Conservation (phyloP, 2,888 invertebrate species). For the Ferrisia virgata region DNA sequence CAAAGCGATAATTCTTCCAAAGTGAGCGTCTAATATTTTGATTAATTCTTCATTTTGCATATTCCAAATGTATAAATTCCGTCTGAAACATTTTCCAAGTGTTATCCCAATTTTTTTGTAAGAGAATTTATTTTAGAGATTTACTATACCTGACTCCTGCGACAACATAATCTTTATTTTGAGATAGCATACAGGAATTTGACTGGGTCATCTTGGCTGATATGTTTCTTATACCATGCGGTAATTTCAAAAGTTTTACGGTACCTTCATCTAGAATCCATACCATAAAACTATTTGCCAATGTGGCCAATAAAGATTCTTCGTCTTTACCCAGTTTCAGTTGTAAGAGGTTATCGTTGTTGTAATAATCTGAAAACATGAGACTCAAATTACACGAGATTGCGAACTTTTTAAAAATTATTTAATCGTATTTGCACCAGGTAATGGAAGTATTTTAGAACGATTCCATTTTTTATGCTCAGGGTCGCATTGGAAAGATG, state of each 20-base stretch:
- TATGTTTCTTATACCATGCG: conserved; percentile 88
- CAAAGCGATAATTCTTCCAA: conserved; percentile 90
- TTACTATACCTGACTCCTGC: conserved; percentile 79
- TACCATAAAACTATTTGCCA: conserved; percentile 77
- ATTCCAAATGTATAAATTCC: conserved; percentile 93
- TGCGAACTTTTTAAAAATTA: not conserved
- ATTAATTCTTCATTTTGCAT: conserved; percentile 75
- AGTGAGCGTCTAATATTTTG: conserved; percentile 93
- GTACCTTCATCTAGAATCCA: conserved; percentile 69
- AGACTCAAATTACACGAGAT: not conserved
- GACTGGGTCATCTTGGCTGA: conserved; percentile 86
- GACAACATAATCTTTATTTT: conserved; percentile 84
- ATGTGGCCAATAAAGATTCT: conserved; percentile 75
- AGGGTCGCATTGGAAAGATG: conserved; percentile 56
- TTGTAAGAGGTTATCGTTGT: conserved; percentile 61
- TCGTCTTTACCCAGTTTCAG: conserved; percentile 80
- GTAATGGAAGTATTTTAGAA: conserved; percentile 62
- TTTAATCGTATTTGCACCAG: conserved; percentile 50
- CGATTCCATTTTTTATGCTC: conserved; percentile 63
- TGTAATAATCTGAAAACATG: conserved; percentile 6
- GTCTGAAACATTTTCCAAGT: conserved; percentile 58
- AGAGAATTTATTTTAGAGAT: not conserved
- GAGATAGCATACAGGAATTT: conserved; percentile 88
- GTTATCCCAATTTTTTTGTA: not conserved
- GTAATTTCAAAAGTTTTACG: conserved; percentile 66